These are phyloP conservation scores for Musca domestica DNA, from an alignment of 1,140 invertebrate genomes.

Conservation along the genomic window DNA sequence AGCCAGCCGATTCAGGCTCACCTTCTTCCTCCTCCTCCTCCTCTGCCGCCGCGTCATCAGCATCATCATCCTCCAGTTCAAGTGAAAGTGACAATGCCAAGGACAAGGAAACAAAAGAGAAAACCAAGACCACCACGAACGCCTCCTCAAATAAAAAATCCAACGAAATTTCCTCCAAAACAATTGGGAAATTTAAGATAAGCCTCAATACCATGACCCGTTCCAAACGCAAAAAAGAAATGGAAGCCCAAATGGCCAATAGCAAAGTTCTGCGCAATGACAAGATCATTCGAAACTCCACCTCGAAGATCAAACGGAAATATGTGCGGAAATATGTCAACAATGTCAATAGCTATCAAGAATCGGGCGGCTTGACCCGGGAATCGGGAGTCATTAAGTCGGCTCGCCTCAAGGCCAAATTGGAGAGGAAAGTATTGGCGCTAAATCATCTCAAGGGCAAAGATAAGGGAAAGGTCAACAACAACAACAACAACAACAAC, in stretches of 20 bases:
- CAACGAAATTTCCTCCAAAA: background rate
- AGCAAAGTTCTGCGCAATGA: slow-evolving; percentile 52
- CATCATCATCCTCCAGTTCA: too few relatives aligned
- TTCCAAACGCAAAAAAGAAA: slow-evolving; percentile 49
- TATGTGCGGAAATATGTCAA: slow-evolving; percentile 41
- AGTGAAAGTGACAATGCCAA: background rate
- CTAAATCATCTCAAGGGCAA: background rate
- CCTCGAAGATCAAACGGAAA: slow-evolving; percentile 46
- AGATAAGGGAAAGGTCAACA: background rate
- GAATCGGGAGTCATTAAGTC: slow-evolving; percentile 13
- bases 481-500: slow-evolving; percentile 1
- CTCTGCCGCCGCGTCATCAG: too few relatives aligned
- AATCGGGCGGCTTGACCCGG: background rate
- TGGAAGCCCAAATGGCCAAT: slow-evolving; percentile 47
- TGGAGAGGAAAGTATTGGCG: background rate
- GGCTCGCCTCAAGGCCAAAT: background rate
- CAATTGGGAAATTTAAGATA: slow-evolving; percentile 1
- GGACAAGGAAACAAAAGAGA: background rate
- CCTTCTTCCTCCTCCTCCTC: too few relatives aligned
- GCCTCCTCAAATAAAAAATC: background rate
- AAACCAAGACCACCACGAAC: background rate
- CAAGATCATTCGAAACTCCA: slow-evolving; percentile 49
- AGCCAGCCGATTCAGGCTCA: too few relatives aligned
- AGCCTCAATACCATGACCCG: slow-evolving; percentile 51
- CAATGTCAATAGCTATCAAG: slow-evolving; percentile 10